Conservation (phyloP, 2,888 invertebrate genomes). For the Acrocera orbiculus region DNA sequence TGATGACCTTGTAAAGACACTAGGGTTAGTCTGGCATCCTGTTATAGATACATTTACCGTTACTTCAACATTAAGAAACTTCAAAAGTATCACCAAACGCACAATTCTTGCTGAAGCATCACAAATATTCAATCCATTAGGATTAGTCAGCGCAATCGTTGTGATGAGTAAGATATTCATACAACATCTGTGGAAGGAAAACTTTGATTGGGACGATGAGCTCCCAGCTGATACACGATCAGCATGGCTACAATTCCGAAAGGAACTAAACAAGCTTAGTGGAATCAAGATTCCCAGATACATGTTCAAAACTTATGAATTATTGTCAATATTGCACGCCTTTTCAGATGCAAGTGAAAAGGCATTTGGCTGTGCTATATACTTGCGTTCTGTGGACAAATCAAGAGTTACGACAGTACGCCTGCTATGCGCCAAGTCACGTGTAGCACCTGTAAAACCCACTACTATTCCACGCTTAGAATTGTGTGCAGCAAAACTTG, state of each 20-base stretch:
- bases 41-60: constrained; percentile 6
- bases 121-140: constrained; percentile 2
- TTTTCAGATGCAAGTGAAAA: constrained; percentile 5
- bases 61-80: background rate
- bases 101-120: constrained; percentile 5
- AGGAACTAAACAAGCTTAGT: too few relatives aligned
- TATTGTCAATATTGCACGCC: background rate
- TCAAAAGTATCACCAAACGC: constrained; percentile 7
- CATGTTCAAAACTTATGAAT: background rate
- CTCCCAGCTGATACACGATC: background rate
- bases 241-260: background rate
- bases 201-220: background rate
- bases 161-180: constrained; percentile 4
- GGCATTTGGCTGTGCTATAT: constrained; percentile 3
- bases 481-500: constrained; percentile 9
- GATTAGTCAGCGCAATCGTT: constrained; percentile 7
- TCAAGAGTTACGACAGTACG: constrained; percentile 6
- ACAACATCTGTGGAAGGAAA: background rate
- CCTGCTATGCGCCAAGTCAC: constrained; percentile 7
- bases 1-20: constrained; percentile 2
- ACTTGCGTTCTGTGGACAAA: constrained; percentile 1
- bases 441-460: constrained; percentile 10
- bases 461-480: constrained; percentile 14
- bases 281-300: background rate
- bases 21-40: constrained; percentile 8